These are phyloP conservation scores for Brachionus koreanus DNA, from an alignment of 1,140 invertebrate species.

Conservation along the genomic window DNA sequence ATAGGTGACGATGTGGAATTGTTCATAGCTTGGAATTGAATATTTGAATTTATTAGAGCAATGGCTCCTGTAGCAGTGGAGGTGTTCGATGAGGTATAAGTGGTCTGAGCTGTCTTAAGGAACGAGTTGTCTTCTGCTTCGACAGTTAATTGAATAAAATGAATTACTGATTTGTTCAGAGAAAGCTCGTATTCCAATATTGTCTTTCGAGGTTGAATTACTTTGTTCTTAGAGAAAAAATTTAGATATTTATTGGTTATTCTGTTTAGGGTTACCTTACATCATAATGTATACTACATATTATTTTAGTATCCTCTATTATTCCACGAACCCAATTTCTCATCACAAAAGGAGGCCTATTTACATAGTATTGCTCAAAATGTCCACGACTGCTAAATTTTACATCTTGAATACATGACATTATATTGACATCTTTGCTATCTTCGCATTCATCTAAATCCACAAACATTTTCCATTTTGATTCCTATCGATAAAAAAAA, in stretches of 20 bases:
- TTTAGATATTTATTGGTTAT: background rate
- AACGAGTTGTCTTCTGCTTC: conserved; percentile 13
- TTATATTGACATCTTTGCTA: conserved; percentile 45
- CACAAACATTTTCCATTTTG: conserved; percentile 50
- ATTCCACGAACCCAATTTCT: conserved; percentile 47
- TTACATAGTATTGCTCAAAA: conserved; percentile 43
- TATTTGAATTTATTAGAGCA: conserved; percentile 17
- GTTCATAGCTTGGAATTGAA: conserved; percentile 27
- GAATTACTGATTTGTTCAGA: conserved; percentile 6
- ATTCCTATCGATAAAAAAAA: conserved; percentile 22
- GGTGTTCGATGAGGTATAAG: background rate
- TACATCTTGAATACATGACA: conserved; percentile 48
- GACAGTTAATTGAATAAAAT: conserved; percentile 27
- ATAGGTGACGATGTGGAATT: background rate
- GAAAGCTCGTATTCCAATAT: conserved; percentile 3
- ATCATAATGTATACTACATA: conserved; percentile 48
- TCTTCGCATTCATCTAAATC: conserved; percentile 49
- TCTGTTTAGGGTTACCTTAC: conserved; percentile 38
- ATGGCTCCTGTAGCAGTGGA: conserved; percentile 18
- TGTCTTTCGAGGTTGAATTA: conserved; percentile 35
- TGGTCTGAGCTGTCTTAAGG: background rate
- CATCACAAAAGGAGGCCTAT: conserved; percentile 48
- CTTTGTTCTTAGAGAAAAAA: background rate
- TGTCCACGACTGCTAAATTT: conserved; percentile 46
- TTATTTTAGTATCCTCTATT: conserved; percentile 45